Evolutionary conservation across 2,113 vertebrate genomes (phyloP).

Genomic region (Egretta garzetta): DNA sequence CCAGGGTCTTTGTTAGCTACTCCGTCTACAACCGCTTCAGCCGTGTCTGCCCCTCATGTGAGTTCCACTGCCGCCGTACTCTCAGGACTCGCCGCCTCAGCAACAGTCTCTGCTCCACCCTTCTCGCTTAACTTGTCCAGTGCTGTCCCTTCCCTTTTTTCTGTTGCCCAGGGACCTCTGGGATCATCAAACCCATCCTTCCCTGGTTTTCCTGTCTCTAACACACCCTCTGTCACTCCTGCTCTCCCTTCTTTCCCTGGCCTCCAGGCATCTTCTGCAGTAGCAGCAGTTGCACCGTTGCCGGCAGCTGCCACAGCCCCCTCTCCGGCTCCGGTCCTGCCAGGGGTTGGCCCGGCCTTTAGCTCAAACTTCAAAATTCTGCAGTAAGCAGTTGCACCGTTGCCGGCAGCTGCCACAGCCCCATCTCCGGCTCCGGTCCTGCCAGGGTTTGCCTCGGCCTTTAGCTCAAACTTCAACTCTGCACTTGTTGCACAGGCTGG

Average conservation of each 20-base stretch:
- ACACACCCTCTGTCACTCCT: slow-evolving; percentile 84
- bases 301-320: slow-evolving; percentile 83
- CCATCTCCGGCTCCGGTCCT: slow-evolving; percentile 89
- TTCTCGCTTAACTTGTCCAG: slow-evolving; percentile 88
- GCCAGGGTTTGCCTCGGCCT: slow-evolving; percentile 93
- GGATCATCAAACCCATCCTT: slow-evolving; percentile 82
- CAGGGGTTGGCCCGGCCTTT: slow-evolving; percentile 94
- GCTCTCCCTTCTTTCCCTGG: slow-evolving; percentile 92
- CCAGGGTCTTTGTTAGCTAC: slow-evolving; percentile 71
- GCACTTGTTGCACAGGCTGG: slow-evolving; percentile 87
- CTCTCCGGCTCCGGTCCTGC: slow-evolving; percentile 89
- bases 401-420: slow-evolving; percentile 82
- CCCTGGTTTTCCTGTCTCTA: slow-evolving; percentile 88
- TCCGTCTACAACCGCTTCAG: slow-evolving; percentile 58
- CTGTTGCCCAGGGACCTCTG: slow-evolving; percentile 79
- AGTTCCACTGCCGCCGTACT: slow-evolving; percentile 75
- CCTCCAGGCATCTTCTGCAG: slow-evolving; percentile 85
- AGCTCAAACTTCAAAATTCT: slow-evolving; percentile 94
- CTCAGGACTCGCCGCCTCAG: slow-evolving; percentile 79
- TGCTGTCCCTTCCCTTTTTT: slow-evolving; percentile 86
- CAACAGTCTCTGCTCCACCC: slow-evolving; percentile 75
- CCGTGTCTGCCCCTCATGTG: slow-evolving; percentile 42
- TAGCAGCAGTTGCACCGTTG: slow-evolving; percentile 86
- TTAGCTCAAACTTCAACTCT: slow-evolving; percentile 95
- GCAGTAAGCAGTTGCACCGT: slow-evolving; percentile 86